Evolutionary conservation across 1,140 invertebrate genomes (phyloP).

Genomic region (Drosophila chauvacae): DNA sequence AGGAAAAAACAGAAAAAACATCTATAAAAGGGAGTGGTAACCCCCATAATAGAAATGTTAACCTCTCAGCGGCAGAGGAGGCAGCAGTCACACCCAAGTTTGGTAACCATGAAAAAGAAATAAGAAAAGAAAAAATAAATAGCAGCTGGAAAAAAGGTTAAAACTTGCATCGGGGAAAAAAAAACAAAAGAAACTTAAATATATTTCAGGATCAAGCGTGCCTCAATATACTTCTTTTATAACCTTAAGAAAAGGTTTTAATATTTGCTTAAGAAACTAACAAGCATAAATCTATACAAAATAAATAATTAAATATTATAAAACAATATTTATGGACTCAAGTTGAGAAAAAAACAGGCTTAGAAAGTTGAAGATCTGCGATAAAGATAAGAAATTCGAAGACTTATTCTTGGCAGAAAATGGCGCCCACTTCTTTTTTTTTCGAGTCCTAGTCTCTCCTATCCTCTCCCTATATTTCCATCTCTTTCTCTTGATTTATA

Average conservation of each 20-base stretch:
- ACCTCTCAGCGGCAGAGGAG: slow-evolving; percentile 29
- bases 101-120: slow-evolving; percentile 7
- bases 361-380: background rate
- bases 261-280: background rate
- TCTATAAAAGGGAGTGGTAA: slow-evolving; percentile 57
- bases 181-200: too few relatives aligned
- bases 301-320: background rate
- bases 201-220: background rate
- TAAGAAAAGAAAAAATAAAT: background rate
- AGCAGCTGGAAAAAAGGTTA: slow-evolving; percentile 19
- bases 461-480: too few relatives aligned
- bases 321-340: background rate
- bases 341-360: background rate
- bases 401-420: slow-evolving; percentile 8
- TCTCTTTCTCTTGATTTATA: slow-evolving; percentile 29
- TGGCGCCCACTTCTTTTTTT: slow-evolving; percentile 26
- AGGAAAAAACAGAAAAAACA: slow-evolving; percentile 3
- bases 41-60: slow-evolving; percentile 62
- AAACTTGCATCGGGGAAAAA: too few relatives aligned
- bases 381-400: slow-evolving; percentile 14
- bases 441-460: background rate
- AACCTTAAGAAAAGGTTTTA: background rate
- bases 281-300: background rate
- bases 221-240: background rate
- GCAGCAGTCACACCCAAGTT: slow-evolving; percentile 36